Conservation (phyloP, 2,888 invertebrate species). For the Cephus runcator region DNA sequence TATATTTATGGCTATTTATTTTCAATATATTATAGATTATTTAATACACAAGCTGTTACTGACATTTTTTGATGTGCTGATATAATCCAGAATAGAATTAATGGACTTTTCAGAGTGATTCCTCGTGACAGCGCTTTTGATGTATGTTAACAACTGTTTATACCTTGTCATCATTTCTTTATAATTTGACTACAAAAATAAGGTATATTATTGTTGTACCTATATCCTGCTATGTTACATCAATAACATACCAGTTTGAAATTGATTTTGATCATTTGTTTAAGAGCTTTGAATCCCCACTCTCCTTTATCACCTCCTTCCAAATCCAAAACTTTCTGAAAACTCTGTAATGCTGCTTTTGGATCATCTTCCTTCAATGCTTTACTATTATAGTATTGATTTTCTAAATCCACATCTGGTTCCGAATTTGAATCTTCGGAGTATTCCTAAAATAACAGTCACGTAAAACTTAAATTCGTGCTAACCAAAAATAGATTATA, state of each 20-base stretch:
- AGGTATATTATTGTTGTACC: constrained; percentile 1
- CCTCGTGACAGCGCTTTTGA: constrained; percentile 98
- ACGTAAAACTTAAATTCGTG: background rate
- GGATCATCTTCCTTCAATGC: constrained; percentile 98
- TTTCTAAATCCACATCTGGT: constrained; percentile 98
- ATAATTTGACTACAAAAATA: constrained; percentile 80
- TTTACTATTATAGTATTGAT: constrained; percentile 99
- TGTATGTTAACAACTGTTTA: constrained; percentile 96
- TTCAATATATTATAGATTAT: background rate
- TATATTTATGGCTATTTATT: background rate
- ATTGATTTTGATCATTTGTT: constrained; percentile 99
- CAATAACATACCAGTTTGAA: constrained; percentile 85
- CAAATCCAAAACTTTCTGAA: constrained; percentile 94
- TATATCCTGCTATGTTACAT: background rate
- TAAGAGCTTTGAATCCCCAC: constrained; percentile 99
- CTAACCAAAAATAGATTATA: background rate
- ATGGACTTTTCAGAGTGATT: constrained; percentile 99
- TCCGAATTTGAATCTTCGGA: constrained; percentile 99
- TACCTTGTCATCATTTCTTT: constrained; percentile 96
- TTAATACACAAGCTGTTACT: constrained; percentile 48
- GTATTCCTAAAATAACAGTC: constrained; percentile 79
- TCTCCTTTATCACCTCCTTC: constrained; percentile 99
- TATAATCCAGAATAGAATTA: constrained; percentile 98
- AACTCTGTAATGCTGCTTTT: constrained; percentile 88
- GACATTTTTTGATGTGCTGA: constrained; percentile 98